Percentiles rank a stretch among this genome's conserved stretches.
Conservation (phyloP, 2,797 vertebrate species). For the Megalops cyprinoides region DNA sequence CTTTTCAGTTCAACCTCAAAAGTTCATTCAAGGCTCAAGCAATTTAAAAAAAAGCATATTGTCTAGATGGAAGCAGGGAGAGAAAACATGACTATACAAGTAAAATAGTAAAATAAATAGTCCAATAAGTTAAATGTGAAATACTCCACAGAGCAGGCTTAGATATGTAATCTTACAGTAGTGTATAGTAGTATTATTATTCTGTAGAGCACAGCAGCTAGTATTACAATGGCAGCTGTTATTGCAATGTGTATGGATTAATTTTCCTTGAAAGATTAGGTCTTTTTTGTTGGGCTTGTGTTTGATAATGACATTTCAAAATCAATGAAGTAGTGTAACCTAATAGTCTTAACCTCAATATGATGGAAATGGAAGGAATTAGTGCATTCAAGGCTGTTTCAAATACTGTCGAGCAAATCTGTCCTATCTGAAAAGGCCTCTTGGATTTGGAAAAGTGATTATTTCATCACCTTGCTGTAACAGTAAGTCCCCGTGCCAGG, state of each 20-base stretch:
- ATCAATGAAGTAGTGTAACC: constrained; percentile 29
- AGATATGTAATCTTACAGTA: no score
- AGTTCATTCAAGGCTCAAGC: neutral
- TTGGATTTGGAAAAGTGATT: neutral
- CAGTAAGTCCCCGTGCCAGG: neutral
- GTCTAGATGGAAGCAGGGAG: neutral
- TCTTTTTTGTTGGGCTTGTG: neutral
- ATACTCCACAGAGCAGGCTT: no score
- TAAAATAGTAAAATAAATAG: no score
- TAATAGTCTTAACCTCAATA: neutral
- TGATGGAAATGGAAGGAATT: neutral
- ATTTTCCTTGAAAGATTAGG: constrained; percentile 11
- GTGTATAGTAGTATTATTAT: no score
- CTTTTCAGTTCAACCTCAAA: neutral
- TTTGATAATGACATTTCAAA: constrained; percentile 6
- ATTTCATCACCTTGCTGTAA: neutral
- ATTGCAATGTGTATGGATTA: neutral
- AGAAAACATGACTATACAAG: neutral
- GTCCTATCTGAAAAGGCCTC: neutral
- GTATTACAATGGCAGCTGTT: neutral
- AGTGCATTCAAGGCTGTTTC: neutral
- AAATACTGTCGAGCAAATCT: neutral
- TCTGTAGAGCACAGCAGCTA: constrained; percentile 7
- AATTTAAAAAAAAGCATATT: no score
- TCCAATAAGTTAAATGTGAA: no score